A percentile compares a stretch with the other conserved stretches of the same genome.
These are phyloP conservation scores for Elysia chlorotica DNA, from an alignment of 1,140 invertebrate species.

Conservation along the genomic window DNA sequence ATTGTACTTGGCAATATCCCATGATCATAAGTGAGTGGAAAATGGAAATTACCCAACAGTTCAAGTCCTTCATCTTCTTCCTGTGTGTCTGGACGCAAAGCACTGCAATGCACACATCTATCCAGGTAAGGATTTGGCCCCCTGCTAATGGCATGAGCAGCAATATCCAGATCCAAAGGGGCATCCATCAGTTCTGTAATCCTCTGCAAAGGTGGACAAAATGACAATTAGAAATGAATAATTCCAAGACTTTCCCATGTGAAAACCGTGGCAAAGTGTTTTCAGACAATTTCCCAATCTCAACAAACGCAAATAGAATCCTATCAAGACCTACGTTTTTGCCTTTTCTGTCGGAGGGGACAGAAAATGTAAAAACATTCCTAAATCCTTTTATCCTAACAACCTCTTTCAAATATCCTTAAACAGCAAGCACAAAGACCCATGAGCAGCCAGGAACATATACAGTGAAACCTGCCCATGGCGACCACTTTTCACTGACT, in stretches of 20 bases:
- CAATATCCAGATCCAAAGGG: conserved; percentile 17
- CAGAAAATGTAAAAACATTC: neutral
- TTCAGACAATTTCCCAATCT: neutral
- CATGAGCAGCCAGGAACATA: no score
- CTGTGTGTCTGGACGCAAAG: conserved; percentile 2
- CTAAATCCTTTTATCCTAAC: neutral
- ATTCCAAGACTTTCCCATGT: neutral
- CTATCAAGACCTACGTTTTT: neutral
- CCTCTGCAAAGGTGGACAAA: neutral
- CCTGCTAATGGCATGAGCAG: conserved; percentile 18
- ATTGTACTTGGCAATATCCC: no score
- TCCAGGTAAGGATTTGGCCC: conserved; percentile 19
- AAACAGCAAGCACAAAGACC: no score
- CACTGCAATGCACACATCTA: conserved; percentile 20
- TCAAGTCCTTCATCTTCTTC: conserved; percentile 15
- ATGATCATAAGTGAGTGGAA: no score
- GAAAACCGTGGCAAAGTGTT: neutral
- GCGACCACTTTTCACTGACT: no score
- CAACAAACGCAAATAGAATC: neutral
- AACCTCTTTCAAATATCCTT: no score
- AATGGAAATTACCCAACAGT: conserved; percentile 5
- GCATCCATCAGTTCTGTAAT: conserved; percentile 25
- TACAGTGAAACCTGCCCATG: no score
- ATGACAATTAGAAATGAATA: neutral
- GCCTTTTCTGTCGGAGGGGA: neutral